Evolutionary conservation across 2,797 vertebrate genomes (phyloP).

Genomic region (Acridotheres tristis): DNA sequence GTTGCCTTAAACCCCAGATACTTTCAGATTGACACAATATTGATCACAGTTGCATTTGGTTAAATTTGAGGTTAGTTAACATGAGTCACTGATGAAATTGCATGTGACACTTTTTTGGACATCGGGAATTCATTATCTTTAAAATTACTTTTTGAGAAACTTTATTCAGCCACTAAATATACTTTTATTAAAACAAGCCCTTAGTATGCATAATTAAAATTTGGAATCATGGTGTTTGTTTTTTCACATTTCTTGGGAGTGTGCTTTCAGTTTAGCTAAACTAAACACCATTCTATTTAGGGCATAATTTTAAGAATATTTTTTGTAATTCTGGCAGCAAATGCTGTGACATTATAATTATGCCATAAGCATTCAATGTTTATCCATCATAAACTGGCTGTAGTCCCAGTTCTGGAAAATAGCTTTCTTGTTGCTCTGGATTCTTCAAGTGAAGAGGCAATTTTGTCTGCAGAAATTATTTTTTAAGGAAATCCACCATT

Average conservation of each 20-base stretch:
- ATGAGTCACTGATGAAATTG: conserved; percentile 34
- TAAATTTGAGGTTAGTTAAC: conserved; percentile 57
- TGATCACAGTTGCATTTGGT: conserved; percentile 44
- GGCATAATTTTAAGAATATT: conserved; percentile 25
- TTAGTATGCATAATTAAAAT: conserved; percentile 17
- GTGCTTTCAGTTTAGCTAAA: conserved; percentile 57
- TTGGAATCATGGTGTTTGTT: conserved; percentile 35
- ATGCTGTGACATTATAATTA: conserved; percentile 39
- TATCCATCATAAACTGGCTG: conserved; percentile 49
- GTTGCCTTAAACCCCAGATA: conserved; percentile 46
- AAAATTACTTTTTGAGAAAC: conserved; percentile 29
- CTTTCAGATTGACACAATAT: conserved; percentile 50
- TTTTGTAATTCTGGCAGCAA: conserved; percentile 49
- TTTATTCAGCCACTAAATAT: conserved; percentile 6
- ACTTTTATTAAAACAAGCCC: conserved; percentile 43
- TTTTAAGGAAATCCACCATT: background rate
- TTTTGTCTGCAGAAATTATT: conserved; percentile 8
- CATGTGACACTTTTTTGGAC: background rate
- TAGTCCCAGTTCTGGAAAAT: conserved; percentile 41
- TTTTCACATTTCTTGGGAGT: conserved; percentile 49
- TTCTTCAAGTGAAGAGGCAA: conserved; percentile 19
- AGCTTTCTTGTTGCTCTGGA: conserved; percentile 20
- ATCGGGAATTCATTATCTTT: conserved; percentile 55
- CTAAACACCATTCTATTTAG: conserved; percentile 43
- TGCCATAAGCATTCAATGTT: conserved; percentile 30